A percentile compares a stretch with the other conserved stretches of the same genome.
Evolutionary conservation across 2,888 invertebrate species (phyloP).

Genomic region (Pachycephus smyrnensis): DNA sequence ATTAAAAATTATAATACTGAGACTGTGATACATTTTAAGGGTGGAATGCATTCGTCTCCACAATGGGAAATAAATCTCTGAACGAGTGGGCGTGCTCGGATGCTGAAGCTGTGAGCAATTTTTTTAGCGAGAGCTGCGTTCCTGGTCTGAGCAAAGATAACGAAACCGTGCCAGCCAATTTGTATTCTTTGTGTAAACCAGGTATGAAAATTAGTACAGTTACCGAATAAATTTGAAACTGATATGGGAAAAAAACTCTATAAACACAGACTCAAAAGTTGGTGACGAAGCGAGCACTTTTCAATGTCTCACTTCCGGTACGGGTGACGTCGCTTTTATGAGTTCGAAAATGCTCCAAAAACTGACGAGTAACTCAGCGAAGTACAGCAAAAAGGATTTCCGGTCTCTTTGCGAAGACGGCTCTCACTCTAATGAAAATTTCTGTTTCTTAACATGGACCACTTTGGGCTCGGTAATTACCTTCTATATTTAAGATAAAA

Average conservation of each 20-base stretch:
- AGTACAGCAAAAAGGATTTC: constrained; percentile 36
- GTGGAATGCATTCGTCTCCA: constrained; percentile 56
- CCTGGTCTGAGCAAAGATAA: constrained; percentile 30
- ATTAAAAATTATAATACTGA: constrained; percentile 64
- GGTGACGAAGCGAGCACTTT: constrained; percentile 75
- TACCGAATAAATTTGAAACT: not conserved
- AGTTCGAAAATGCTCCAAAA: constrained; percentile 70
- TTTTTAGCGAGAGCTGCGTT: constrained; percentile 79
- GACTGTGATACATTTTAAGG: constrained; percentile 49
- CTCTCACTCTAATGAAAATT: constrained; percentile 23
- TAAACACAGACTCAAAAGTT: constrained; percentile 25
- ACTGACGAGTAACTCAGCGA: constrained; percentile 65
- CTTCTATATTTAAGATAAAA: not conserved
- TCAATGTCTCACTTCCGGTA: constrained; percentile 75
- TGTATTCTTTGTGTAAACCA: constrained; percentile 42
- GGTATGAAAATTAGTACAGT: constrained; percentile 25
- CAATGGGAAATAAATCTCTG: constrained; percentile 43
- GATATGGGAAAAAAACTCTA: not conserved
- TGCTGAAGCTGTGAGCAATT: constrained; percentile 68
- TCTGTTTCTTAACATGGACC: constrained; percentile 58
- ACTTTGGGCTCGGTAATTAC: constrained; percentile 50
- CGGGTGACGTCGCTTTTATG: constrained; percentile 84
- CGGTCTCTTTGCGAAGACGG: constrained; percentile 55
- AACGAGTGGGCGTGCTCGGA: constrained; percentile 55
- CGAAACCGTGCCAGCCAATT: constrained; percentile 37